Evolutionary conservation across 2,113 vertebrate genomes (phyloP), one percentile per base, ranked within the genome.

Genomic region (Tringa solitaria): DNA sequence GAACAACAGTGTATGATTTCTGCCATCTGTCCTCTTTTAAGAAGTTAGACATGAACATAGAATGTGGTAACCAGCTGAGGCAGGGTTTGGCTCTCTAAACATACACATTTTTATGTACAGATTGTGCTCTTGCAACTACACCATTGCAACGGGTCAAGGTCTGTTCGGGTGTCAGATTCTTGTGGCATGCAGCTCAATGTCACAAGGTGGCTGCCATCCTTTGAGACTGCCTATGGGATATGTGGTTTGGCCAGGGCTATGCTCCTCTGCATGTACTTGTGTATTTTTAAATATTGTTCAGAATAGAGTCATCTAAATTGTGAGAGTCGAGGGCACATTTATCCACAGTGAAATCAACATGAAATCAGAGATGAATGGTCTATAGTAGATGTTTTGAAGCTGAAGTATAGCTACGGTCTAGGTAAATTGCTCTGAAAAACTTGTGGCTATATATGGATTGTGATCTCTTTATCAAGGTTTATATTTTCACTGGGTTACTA

Each of bases 11-110:
- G 64, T 46, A 59, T 70, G 90, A 86, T 94, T 97, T 81, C 93
- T 94, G 88, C 93, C 76, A 78, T 84, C 82, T 93, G 93, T 90
- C 79, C 93, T 61, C 68, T 50, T 93, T 74, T 92, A 93, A 94
- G 67, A 63, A 89, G 78, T 32, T 51, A 90, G 60, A 63, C 26
- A 9, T 60, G 90, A 92, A 82, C 69, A 12, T 14, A 73, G 81
- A 73, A 63, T 91, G 24, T 87, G 89, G 89, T 43, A 93, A 87
- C 94, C 87, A 94, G 74, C 84, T 89, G 95, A 93, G 68, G 54
- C 87, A 89, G 61, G 61, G 61, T 91, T 91, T 92, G 86, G 53
- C 61, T 64, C 53, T 76, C 17, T 37, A 56, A 50, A 67, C 24
- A 11, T 23, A 53, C 7, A 16, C 30, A 5, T 67, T 39, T 82